Evolutionary conservation across 2,797 vertebrate genomes (phyloP).

Genomic region (Halcyon leucocephala): DNA sequence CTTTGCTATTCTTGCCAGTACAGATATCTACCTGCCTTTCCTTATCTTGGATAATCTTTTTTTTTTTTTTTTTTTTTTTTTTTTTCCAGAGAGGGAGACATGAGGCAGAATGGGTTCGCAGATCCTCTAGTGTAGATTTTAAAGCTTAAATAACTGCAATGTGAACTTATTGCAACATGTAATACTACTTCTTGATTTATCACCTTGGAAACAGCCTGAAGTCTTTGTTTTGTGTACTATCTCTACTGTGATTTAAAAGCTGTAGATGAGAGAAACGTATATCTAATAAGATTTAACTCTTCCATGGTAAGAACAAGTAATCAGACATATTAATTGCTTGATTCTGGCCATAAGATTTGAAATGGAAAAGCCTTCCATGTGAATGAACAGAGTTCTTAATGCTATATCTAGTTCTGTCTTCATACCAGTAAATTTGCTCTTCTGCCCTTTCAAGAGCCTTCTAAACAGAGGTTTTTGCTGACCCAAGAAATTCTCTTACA

Average conservation of each 20-base stretch:
- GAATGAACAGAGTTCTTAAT: background rate
- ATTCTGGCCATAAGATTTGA: background rate
- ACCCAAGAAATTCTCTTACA: background rate
- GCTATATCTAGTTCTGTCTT: background rate
- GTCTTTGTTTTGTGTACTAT: background rate
- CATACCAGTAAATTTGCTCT: background rate
- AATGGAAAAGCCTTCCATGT: background rate
- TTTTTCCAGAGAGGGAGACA: fast-evolving
- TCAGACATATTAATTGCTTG: background rate
- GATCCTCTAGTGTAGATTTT: background rate
- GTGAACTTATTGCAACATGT: slow-evolving; percentile 26
- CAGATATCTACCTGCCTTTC: background rate
- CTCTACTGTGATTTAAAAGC: background rate
- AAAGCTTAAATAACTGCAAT: slow-evolving; percentile 2
- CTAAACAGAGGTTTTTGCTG: background rate
- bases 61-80: background rate
- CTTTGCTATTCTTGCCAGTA: background rate
- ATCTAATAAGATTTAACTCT: background rate
- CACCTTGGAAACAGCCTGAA: slow-evolving; percentile 48
- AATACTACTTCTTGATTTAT: slow-evolving; percentile 49
- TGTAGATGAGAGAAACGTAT: background rate
- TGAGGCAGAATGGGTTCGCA: background rate
- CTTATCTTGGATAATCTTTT: background rate
- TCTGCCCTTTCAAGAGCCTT: background rate
- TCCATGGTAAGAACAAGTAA: background rate